Evolutionary conservation across 1,140 invertebrate genomes (phyloP), one percentile per base, ranked within the genome.

Genomic region (fruit fly (Drosophila melanogaster)): DNA sequence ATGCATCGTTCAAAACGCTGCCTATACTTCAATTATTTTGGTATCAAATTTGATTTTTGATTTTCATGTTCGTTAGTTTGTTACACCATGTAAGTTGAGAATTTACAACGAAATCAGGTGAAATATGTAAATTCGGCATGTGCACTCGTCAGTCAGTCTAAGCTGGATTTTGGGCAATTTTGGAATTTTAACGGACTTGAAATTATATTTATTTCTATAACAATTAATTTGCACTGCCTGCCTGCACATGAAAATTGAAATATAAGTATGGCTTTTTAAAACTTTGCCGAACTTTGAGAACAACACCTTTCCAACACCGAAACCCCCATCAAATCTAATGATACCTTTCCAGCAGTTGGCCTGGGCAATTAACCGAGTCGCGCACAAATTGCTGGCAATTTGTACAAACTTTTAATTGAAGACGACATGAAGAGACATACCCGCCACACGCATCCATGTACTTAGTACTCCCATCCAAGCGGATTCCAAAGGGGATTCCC

Each of bases 331-430:
- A 43, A 40, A 17, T 22, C 41, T 46, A 40, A 73, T 76, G 72
- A 76, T 51, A 75, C 71, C 59, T 53, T 75, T 65, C 35, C 72
- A 67, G 67, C 67, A 66, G 56, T 62, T 84, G 65, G 56, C 62
- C 37, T 38, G 56, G 65, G 62, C 81, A 86, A 86, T 86, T 86
- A 81, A 87, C 74, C 75, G 74, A 74, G 66, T 59, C 77, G 64
- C 81, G 67, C 72, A 65, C 60, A 75, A 75, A 75, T 75, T 76
- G 73, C 64, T 60, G 14, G 78, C 83, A 86, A 86, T 79, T 89
- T 89, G 84, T 79, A 73, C 70, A 87, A 87, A 87, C 61, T 87
- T 87, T 87, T 89, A 87, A 87, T 87, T 87, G 83, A 89, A 83
- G 79, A 73, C 84, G 75, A 86, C 81, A 85, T 72, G 78, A 59